Percentiles rank a stretch among this genome's conserved stretches.
Conservation (phyloP, 1,140 invertebrate genomes). For the Drosophila guanche region DNA sequence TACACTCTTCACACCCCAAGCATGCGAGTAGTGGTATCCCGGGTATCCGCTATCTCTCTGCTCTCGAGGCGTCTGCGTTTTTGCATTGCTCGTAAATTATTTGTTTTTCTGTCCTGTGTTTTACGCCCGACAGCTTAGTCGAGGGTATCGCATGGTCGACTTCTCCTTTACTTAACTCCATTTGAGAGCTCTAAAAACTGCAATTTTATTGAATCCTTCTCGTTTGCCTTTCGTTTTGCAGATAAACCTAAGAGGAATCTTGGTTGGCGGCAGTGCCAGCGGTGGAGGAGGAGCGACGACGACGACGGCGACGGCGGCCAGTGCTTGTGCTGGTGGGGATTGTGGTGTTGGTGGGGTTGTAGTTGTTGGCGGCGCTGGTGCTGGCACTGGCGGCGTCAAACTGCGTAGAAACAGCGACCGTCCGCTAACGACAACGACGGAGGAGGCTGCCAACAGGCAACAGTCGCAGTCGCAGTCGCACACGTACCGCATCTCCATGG, state of each 20-base stretch:
- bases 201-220: background rate
- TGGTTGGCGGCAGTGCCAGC: slow-evolving; percentile 60
- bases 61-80: no score
- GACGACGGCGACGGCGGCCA: slow-evolving; percentile 8
- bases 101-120: no score
- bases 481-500: slow-evolving; percentile 94
- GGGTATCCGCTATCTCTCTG: no score
- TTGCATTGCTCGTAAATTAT: no score
- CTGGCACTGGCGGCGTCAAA: slow-evolving; percentile 71
- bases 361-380: slow-evolving; percentile 39
- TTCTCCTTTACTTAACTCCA: background rate
- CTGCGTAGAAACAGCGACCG: slow-evolving; percentile 73
- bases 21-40: no score
- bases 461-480: slow-evolving; percentile 65
- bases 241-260: slow-evolving; percentile 67
- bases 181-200: background rate
- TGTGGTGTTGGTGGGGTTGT: slow-evolving; percentile 39
- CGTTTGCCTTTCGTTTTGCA: slow-evolving; percentile 18
- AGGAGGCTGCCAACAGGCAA: slow-evolving; percentile 28
- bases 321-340: slow-evolving; percentile 38
- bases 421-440: slow-evolving; percentile 42
- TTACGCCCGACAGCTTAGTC: no score
- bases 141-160: no score
- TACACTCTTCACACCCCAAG: no score
- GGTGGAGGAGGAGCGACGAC: slow-evolving; percentile 30